Evolutionary conservation across 1,140 invertebrate genomes (phyloP), one percentile per base, ranked within the genome.

Genomic region (Planococcus citri): DNA sequence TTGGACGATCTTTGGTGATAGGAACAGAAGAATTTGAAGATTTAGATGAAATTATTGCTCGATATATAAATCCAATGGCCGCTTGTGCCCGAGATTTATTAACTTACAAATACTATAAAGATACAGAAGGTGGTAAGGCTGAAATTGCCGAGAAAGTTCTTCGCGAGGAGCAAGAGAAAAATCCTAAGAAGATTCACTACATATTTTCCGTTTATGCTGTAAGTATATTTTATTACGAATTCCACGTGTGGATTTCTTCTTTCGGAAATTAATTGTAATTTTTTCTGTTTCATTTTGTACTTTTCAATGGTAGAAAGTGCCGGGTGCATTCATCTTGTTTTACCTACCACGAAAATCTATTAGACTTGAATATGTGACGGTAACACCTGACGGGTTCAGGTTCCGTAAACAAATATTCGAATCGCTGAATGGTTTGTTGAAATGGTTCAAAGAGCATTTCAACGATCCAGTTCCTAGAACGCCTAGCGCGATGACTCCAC

Each of bases 401-500:
- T 99, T 95, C 78, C 82, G 97, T 29, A 84, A 88, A 69, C 88
- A 94, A 76, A 86, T 89, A 74, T 98, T 98, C 78, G 87, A 89
- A 70, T 88, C 89, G 0, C 80, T 98, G 0, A 87, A 86, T 69
- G 85, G 87, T 1, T 76, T 98, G 9, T 85, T 99, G 73, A 86
- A 90, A 68, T 99, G 95, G 95, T 99, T 98, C 78, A 99, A 99
- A 77, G 92, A 95, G 78, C 94, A 99, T 77, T 98, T 95, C 81
- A 81, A 92, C 68, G 94, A 97, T 76, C 89, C 93, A 0, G 84
- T 92, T 67, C 91, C 92, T 12, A 84, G 85, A 1, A 92, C 91
- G 17, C 91, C 91, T 0, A 83, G 70, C 75, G 9, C 67, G 12
- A 10, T 22, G 1, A 88, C 89, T 21, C 88, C 88, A 0, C 81